A percentile compares a stretch with the other conserved stretches of the same genome.
phyloP scores from a whole-genome alignment of 2,113 vertebrate genomes.

The Amphiprion ocellaris region DNA sequence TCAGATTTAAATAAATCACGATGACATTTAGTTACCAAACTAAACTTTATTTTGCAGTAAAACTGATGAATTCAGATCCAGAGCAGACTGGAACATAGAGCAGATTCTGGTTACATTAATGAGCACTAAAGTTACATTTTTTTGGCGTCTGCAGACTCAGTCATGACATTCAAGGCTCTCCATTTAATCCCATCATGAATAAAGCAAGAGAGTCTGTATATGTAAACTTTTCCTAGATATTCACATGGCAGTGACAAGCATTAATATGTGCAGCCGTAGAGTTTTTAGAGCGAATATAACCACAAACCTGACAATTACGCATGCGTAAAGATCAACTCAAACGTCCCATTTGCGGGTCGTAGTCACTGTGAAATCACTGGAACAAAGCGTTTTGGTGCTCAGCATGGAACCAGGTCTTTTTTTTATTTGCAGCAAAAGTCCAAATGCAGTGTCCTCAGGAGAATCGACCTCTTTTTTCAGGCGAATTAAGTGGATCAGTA shows the following conservation, averaged over 20 bases:
- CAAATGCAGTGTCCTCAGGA: too few relatives aligned
- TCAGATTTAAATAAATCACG: constrained; percentile 12
- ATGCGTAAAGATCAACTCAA: too few relatives aligned
- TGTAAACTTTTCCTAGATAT: background rate
- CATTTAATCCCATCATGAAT: background rate
- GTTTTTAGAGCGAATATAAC: too few relatives aligned
- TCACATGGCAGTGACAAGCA: background rate
- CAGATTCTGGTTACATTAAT: constrained; percentile 21
- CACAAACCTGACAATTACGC: too few relatives aligned
- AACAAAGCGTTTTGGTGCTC: too few relatives aligned
- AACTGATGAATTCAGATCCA: constrained; percentile 12
- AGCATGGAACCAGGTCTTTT: too few relatives aligned
- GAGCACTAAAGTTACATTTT: constrained; percentile 1
- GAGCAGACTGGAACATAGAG: constrained; percentile 20
- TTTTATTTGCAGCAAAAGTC: too few relatives aligned
- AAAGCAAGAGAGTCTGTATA: background rate
- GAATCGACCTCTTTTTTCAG: too few relatives aligned
- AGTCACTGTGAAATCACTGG: too few relatives aligned
- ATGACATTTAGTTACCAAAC: constrained; percentile 17
- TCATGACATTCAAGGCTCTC: background rate
- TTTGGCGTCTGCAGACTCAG: background rate
- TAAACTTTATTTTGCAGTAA: constrained; percentile 53
- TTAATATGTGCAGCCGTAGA: background rate
- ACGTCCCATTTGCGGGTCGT: too few relatives aligned
- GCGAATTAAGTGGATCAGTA: too few relatives aligned